phyloP scores from a whole-genome alignment of 2,113 vertebrate genomes.

The Nanorana parkeri region DNA sequence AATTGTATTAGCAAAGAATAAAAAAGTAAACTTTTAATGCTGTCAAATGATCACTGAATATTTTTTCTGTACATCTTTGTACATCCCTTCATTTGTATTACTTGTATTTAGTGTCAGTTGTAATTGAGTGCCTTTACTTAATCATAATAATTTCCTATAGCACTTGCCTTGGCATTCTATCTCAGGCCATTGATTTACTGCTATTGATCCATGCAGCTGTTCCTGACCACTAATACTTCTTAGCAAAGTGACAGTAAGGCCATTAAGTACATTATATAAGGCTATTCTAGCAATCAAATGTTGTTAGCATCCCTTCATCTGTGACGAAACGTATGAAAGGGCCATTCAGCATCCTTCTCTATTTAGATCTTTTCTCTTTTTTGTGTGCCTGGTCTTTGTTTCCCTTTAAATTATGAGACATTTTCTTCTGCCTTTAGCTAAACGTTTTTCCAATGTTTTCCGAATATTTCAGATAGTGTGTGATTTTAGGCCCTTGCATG shows the following conservation, averaged over 20 bases:
- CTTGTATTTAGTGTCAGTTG: slow-evolving; percentile 37
- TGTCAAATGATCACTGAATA: background rate
- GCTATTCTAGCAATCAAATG: slow-evolving; percentile 51
- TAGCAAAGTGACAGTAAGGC: slow-evolving; percentile 52
- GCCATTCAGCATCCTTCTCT: slow-evolving; percentile 34
- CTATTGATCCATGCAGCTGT: slow-evolving; percentile 57
- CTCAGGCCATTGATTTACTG: slow-evolving; percentile 51
- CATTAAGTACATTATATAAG: slow-evolving; percentile 58
- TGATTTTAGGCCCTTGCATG: slow-evolving; percentile 2
- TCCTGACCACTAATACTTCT: slow-evolving; percentile 57
- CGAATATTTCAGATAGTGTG: background rate
- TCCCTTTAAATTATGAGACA: slow-evolving; percentile 11
- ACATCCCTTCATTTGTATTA: slow-evolving; percentile 18
- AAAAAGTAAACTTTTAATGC: too few relatives aligned
- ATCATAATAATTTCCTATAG: slow-evolving; percentile 56
- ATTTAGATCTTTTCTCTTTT: slow-evolving; percentile 29
- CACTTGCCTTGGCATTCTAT: slow-evolving; percentile 50
- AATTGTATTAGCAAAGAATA: too few relatives aligned
- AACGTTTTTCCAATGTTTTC: slow-evolving; percentile 26
- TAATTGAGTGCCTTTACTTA: slow-evolving; percentile 55
- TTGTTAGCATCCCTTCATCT: slow-evolving; percentile 56
- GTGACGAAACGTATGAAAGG: slow-evolving; percentile 41
- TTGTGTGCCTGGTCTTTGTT: slow-evolving; percentile 7
- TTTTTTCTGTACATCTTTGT: background rate
- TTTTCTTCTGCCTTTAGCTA: slow-evolving; percentile 36